phyloP scores from a whole-genome alignment of 1,140 invertebrate genomes.

The Battus philenor region DNA sequence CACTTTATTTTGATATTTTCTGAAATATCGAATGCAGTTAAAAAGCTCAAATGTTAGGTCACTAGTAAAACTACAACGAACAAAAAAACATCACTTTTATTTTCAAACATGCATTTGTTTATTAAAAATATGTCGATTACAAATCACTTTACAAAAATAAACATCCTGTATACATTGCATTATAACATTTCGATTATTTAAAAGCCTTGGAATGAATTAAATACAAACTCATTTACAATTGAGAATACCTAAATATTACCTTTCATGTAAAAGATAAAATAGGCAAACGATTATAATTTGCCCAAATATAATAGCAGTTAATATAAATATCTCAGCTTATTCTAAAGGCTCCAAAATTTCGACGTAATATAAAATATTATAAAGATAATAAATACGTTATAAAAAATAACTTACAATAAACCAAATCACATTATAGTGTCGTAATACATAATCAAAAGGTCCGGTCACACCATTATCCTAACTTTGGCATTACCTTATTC shows the following conservation, averaged over 20 bases:
- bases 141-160: slow-evolving; percentile 50
- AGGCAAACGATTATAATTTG: slow-evolving; percentile 18
- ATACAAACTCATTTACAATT: too few relatives aligned
- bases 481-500: slow-evolving; percentile 58
- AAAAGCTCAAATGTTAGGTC: slow-evolving; percentile 48
- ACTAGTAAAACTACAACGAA: slow-evolving; percentile 70
- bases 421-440: neutral
- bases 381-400: slow-evolving; percentile 10
- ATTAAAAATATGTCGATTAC: slow-evolving; percentile 60
- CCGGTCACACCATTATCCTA: slow-evolving; percentile 31
- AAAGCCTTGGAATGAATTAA: slow-evolving; percentile 27
- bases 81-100: slow-evolving; percentile 66
- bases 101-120: slow-evolving; percentile 57
- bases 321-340: neutral
- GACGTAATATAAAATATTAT: neutral
- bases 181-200: slow-evolving; percentile 22
- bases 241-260: slow-evolving; percentile 28
- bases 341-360: neutral
- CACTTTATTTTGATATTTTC: too few relatives aligned
- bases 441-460: neutral
- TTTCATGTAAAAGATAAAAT: slow-evolving; percentile 31
- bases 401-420: slow-evolving; percentile 8
- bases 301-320: neutral
- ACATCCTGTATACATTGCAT: slow-evolving; percentile 33
- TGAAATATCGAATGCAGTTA: too few relatives aligned